phyloP scores from a whole-genome alignment of 2,797 vertebrate genomes.

The Danio choprae region DNA sequence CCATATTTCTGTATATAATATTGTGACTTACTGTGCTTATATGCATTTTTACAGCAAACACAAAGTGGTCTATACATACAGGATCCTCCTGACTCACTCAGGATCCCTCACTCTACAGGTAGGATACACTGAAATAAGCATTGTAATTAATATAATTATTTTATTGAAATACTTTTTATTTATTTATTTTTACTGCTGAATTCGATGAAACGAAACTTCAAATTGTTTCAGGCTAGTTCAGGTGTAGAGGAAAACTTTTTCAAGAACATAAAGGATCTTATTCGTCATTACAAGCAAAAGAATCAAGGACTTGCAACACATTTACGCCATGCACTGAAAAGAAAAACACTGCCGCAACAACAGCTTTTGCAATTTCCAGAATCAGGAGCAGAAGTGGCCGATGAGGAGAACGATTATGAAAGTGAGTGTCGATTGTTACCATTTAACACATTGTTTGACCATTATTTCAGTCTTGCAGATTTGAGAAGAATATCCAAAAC shows the following conservation, averaged over 20 bases:
- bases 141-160: not conserved
- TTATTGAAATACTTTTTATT: too few species aligned
- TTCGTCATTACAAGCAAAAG: slow-evolving; percentile 69
- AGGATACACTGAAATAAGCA: slow-evolving; percentile 23
- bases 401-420: slow-evolving; percentile 60
- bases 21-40: not conserved
- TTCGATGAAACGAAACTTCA: too few species aligned
- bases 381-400: not conserved
- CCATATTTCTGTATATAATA: too few species aligned
- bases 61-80: slow-evolving; percentile 75
- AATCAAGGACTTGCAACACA: slow-evolving; percentile 70
- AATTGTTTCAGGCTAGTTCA: slow-evolving; percentile 56
- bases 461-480: not conserved
- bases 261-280: slow-evolving; percentile 69
- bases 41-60: slow-evolving; percentile 70
- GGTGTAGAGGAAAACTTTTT: slow-evolving; percentile 62
- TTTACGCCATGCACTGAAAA: slow-evolving; percentile 65
- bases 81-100: slow-evolving; percentile 67
- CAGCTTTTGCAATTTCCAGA: not conserved
- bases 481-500: not conserved
- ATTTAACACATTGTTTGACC: not conserved
- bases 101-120: slow-evolving; percentile 75
- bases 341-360: slow-evolving; percentile 52
- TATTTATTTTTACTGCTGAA: too few species aligned
- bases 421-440: slow-evolving; percentile 59